Base-by-base conservation (phyloP, 1,140 invertebrate genomes). In the Eufriesea mexicana region DNA sequence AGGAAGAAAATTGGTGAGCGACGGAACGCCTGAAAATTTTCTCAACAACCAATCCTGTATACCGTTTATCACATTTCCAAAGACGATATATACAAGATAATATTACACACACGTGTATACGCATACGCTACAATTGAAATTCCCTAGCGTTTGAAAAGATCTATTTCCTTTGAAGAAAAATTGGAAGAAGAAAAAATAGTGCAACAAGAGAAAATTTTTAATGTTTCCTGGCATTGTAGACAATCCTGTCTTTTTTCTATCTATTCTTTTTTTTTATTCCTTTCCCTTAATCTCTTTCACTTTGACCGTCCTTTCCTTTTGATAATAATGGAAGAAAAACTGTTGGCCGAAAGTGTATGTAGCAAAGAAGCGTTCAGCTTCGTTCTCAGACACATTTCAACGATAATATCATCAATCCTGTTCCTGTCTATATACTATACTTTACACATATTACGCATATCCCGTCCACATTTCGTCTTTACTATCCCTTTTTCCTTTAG, bases 401-500 rank as follows among this genome's bases (percentile, higher is more conserved):
- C n/a, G 54, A 81, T 54, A 84, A 79, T 55, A 25, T 42, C 5
- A 67, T 66, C n/a, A 74, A 18, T 80, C 79, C 57, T 20, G 10
- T 85, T 78, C 23, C 18, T 23, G 16, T 23, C 72, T 18, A 35
- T 35, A 45, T 45, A 62, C 57, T n/a, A 54, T 64, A 51, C 59
- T 18, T n/a, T 5, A 71, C 18, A 45, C 28, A 71, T 59, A 62
- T 54, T 62, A 61, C 42, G 51, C 51, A 66, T 62, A 86, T 79
- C 72, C 76, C 72, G 49, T 73, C 64, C 72, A 72, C 70, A 86
- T 87, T 85, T 81, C 70, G 72, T 25, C 66, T 66, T 68, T 66
- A 66, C 62, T 76, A 75, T 70, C 20, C 66, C 78, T 49, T 79
- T 89, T 89, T 91, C 87, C 86, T 91, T 91, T 92, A 93, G 93